Evolutionary conservation across 2,113 vertebrate species (phyloP), one percentile per base, ranked within the genome.

Genomic region (Montifringilla adamsi): DNA sequence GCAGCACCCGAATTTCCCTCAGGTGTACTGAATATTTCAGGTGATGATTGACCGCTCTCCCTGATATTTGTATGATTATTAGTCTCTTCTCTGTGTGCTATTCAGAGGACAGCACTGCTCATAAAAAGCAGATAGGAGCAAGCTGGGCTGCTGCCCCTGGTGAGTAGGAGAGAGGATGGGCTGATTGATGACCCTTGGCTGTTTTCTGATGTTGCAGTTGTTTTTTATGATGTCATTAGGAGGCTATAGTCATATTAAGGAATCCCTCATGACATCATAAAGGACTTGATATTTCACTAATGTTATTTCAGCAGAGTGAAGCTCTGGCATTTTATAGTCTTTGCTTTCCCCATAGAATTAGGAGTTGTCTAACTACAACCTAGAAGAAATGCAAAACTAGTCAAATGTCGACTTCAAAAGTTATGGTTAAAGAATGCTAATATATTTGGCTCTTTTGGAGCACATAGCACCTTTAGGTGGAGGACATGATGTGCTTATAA

Each of bases 261-360:
- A 98, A 98, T 98, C 98, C 98, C 98, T 98, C 97, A 97, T 98
- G 98, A 98, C 97, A 98, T 98, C 98, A 98, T 98, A 98, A 98
- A 98, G 97, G 95, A 98, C 97, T 98, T 98, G 98, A 97, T 98
- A 98, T 98, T 98, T 98, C 95, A 41, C 97, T 98, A 98, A 98
- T 98, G 98, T 98, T 98, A 98, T 98, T 98, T 98, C 96, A 97
- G 98, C 94, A 82, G 96, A 95, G 83, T 97, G 97, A 96, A 94
- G 89, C 96, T 96, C 96, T 97, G 97, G 97, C 96, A 96, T 98
- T 98, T 98, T 98, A 98, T 97, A 89, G 97, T 89, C 95, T 84
- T 90, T 31, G 84, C 63, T 33, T 96, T 97, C 98, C 97, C 97
- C 83, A 50, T 89, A 98, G 98, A 97, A 96, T 97, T 96, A 59